Base-by-base conservation (phyloP, 2,113 vertebrate genomes). In the Megalops atlanticus region DNA sequence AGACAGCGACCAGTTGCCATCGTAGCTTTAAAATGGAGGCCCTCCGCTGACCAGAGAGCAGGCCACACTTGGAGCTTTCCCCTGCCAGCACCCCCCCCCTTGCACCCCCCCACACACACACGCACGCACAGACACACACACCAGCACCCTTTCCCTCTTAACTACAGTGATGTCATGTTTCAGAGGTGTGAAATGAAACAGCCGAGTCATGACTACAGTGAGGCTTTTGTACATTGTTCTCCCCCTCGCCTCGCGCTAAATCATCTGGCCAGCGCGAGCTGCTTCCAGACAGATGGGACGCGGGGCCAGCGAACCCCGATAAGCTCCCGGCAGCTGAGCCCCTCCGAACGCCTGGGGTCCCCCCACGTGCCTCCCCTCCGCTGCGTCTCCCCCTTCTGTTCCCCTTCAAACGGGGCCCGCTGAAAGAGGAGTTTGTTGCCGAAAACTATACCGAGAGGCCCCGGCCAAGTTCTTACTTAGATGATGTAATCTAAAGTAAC, bases 401-500 rank as follows among this genome's bases (percentile, higher is more conserved):
- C 69, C 49, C 35, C 45, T 35, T 49, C 47, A 64, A 1, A 78
- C 43, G 43, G 52, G n/a, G 0, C 0, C 6, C 54, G 0, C 80
- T 39, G 82, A 74, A 85, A 87, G 33, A 15, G 82, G 45, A 49
- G 52, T 77, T 82, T 83, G 81, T 74, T 58, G 78, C 80, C 78
- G 43, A 76, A 49, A 79, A 83, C 77, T 78, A 76, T 36, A 79
- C 73, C 64, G 39, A 73, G 74, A 74, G 58, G 39, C 64, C 69
- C 74, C 77, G 64, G 68, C 78, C 58, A 86, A 74, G 82, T 33
- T 80, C 86, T 54, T 80, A 84, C 71, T 82, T 82, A 77, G 79
- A 75, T 90, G 88, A 90, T 89, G 86, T 87, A 73, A 86, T 82
- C 70, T 77, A 73, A 77, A 69, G 69, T 77, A 83, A 76, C 27